Evolutionary conservation across 2,888 invertebrate species (phyloP), one percentile per base, ranked within the genome.

Genomic region (Mythimna pallens): DNA sequence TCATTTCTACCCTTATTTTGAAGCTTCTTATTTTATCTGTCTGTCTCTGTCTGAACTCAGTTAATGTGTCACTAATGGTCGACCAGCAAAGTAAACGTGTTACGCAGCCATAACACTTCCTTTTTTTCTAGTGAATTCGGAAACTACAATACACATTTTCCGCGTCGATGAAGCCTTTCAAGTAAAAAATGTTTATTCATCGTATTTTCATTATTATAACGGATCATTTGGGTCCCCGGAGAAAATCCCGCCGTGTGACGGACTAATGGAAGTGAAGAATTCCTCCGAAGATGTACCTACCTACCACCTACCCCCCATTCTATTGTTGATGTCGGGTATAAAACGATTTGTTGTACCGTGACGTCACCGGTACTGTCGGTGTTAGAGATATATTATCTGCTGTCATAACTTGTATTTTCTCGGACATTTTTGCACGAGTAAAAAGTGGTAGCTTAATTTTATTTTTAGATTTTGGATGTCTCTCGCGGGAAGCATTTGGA

Each of bases 381-480:
- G 82, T 76, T 82, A 83, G 78, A 84, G 82, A 88, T 80, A 72
- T 80, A 89, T 84, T 81, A 79, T 79, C 65, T 58, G 52, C 62
- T 65, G 61, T 40, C 59, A 68, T 73, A 64, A 40, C 52, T 55
- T 64, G 73, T 62, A 62, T 70, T 64, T 55, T 25, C 47, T 61
- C 17, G 61, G n/a, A 62, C 59, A 68, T 69, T 83, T 81, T 63
- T 55, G 25, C 52, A 61, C 55, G 30, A 68, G 34, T 62, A 67
- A 78, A 82, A 62, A 55, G 17, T 64, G 43, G 43, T 77, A 12
- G 6, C 50, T n/a, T 30, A 12, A 65, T 68, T 78, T 81, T 36
- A 22, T 57, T 65, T 80, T 20, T 54, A n/a, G 25, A 40, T 62
- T 81, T 12, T 65, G 20, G 20, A 50, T 17, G 10, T 30, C 5